phyloP scores from a whole-genome alignment of 2,888 invertebrate genomes.

The Mimas tiliae region DNA sequence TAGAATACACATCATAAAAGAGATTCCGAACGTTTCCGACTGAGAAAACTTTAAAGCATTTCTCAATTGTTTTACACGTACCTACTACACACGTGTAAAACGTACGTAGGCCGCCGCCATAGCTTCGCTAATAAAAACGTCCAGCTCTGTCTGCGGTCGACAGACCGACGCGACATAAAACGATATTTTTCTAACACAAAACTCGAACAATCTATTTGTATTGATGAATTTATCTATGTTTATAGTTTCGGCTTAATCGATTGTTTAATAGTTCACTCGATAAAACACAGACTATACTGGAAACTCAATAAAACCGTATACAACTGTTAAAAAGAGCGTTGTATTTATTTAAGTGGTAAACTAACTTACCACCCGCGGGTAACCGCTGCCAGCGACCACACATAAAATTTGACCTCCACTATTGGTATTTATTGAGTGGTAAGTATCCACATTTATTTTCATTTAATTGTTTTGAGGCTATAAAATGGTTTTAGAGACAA shows the following conservation, averaged over 20 bases:
- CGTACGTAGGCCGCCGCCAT: slow-evolving; percentile 5
- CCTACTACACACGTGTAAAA: slow-evolving; percentile 17
- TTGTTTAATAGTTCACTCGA: slow-evolving; percentile 58
- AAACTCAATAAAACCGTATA: slow-evolving; percentile 73
- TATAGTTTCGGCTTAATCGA: slow-evolving; percentile 66
- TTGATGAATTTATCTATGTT: slow-evolving; percentile 81
- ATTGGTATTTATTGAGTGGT: slow-evolving; percentile 41
- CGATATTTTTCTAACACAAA: slow-evolving; percentile 47
- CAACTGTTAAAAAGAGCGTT: slow-evolving; percentile 57
- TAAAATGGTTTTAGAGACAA: slow-evolving; percentile 23
- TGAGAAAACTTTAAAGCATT: slow-evolving; percentile 3
- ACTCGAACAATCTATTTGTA: slow-evolving; percentile 50
- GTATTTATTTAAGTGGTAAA: slow-evolving; percentile 81
- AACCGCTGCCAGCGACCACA: slow-evolving; percentile 63
- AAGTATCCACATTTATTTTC: slow-evolving; percentile 37
- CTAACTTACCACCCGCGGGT: slow-evolving; percentile 58
- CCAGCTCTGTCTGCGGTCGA: slow-evolving; percentile 36
- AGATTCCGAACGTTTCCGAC: not conserved
- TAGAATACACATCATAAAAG: not conserved
- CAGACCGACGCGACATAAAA: slow-evolving; percentile 36
- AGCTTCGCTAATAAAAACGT: slow-evolving; percentile 32
- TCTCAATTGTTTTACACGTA: slow-evolving; percentile 17
- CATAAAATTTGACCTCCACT: slow-evolving; percentile 59
- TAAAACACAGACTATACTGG: slow-evolving; percentile 71
- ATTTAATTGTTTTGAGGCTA: slow-evolving; percentile 37